Conservation (phyloP, 1,140 invertebrate species). For the Scaptodrosophila lebanonensis region DNA sequence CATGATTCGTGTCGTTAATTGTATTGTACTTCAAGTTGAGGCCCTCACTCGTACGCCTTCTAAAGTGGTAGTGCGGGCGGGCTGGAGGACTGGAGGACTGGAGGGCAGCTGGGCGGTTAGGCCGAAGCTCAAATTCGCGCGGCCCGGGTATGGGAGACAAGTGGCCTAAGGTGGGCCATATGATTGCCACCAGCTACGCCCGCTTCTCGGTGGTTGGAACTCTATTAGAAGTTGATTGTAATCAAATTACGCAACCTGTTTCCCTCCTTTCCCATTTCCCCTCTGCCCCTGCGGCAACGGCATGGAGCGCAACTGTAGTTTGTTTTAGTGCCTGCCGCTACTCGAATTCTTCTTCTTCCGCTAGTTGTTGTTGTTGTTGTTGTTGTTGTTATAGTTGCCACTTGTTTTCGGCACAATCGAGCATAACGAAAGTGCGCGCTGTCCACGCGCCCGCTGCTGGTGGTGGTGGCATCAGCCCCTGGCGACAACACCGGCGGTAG, state of each 20-base stretch:
- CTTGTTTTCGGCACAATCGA: slow-evolving; percentile 73
- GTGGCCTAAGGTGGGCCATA: slow-evolving; percentile 36
- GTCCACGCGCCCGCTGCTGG: slow-evolving; percentile 56
- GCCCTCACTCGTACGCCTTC: slow-evolving; percentile 11
- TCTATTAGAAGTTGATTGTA: slow-evolving; percentile 75
- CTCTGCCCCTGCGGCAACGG: too few relatives aligned
- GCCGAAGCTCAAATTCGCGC: background rate
- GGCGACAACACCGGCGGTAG: too few relatives aligned
- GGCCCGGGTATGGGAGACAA: slow-evolving; percentile 23
- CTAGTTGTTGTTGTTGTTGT: slow-evolving; percentile 25
- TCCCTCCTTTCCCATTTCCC: slow-evolving; percentile 13
- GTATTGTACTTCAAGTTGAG: slow-evolving; percentile 66
- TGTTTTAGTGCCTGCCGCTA: slow-evolving; percentile 4
- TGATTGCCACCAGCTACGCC: slow-evolving; percentile 1
- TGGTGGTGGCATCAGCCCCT: slow-evolving; percentile 37
- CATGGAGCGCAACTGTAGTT: slow-evolving; percentile 23
- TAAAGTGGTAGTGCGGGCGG: slow-evolving; percentile 18
- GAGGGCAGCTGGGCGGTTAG: background rate
- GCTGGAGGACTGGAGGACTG: background rate
- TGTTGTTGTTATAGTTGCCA: slow-evolving; percentile 39
- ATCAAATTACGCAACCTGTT: slow-evolving; percentile 77
- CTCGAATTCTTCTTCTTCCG: background rate
- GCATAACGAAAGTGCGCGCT: slow-evolving; percentile 64
- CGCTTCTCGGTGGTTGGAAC: slow-evolving; percentile 46
- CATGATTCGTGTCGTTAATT: slow-evolving; percentile 77